Evolutionary conservation across 2,797 vertebrate genomes (phyloP).

Genomic region (Typhlichthys subterraneus): DNA sequence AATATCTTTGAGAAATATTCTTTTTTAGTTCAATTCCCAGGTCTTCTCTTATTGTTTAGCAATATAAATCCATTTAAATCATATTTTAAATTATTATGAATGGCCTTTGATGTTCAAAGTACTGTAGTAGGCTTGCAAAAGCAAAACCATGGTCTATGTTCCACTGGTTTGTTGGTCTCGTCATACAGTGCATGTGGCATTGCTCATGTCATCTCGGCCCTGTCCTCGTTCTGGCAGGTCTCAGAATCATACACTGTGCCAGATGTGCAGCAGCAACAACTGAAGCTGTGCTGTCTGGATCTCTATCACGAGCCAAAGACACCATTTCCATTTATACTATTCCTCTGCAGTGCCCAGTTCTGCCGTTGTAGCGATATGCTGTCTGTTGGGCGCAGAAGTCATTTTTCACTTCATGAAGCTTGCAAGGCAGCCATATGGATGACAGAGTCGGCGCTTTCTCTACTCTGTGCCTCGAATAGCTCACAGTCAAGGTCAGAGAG

Average conservation of each 20-base stretch:
- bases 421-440: conserved; percentile 55
- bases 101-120: too few relatives aligned
- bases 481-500: conserved; percentile 45
- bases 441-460: conserved; percentile 32
- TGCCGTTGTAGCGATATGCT: conserved; percentile 39
- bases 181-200: neutral
- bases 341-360: conserved; percentile 43
- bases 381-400: conserved; percentile 13
- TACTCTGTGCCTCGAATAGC: conserved; percentile 34
- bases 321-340: conserved; percentile 39
- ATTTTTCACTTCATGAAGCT: conserved; percentile 57
- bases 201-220: conserved; percentile 20
- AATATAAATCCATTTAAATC: too few relatives aligned
- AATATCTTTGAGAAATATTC: conserved; percentile 27
- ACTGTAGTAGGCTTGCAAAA: too few relatives aligned
- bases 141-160: too few relatives aligned
- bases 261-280: conserved; percentile 31
- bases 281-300: conserved; percentile 26
- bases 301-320: conserved; percentile 33
- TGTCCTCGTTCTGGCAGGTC: conserved; percentile 22
- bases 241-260: neutral
- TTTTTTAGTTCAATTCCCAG: neutral
- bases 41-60: too few relatives aligned
- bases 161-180: too few relatives aligned
- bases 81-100: too few relatives aligned